Evolutionary conservation across 2,797 vertebrate species (phyloP).

Genomic region (Pseudopleuronectes americanus): DNA sequence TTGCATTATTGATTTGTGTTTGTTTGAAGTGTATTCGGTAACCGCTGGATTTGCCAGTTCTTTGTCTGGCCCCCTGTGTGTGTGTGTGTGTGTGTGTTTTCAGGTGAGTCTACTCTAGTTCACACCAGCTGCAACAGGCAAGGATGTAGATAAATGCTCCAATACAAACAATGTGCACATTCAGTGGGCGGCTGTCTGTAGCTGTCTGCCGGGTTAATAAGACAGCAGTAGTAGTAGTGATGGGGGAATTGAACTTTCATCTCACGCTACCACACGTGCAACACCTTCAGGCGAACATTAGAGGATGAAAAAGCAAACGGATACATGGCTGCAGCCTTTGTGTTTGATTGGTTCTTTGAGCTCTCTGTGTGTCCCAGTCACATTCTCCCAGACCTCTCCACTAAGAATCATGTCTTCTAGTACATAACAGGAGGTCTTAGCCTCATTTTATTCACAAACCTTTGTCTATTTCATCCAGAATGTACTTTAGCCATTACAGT

Average conservation of each 20-base stretch:
- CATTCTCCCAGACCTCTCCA: too few relatives aligned
- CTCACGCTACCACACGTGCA: background rate
- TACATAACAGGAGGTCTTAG: too few relatives aligned
- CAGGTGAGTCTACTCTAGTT: too few relatives aligned
- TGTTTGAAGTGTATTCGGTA: background rate
- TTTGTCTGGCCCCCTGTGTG: background rate
- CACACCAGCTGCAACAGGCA: too few relatives aligned
- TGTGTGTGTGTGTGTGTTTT: too few relatives aligned
- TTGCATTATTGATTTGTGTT: conserved; percentile 4
- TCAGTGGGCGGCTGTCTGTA: too few relatives aligned
- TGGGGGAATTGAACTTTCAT: background rate
- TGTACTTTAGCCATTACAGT: background rate
- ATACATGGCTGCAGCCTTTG: conserved; percentile 45
- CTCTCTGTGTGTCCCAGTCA: background rate
- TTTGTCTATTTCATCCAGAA: background rate
- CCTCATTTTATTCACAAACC: too few relatives aligned
- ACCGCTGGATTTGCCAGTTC: background rate
- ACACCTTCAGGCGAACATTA: background rate
- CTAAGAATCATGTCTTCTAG: too few relatives aligned
- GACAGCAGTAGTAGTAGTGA: too few relatives aligned
- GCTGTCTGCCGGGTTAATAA: too few relatives aligned
- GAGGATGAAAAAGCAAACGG: conserved; percentile 44
- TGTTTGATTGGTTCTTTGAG: conserved; percentile 31
- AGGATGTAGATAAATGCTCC: too few relatives aligned
- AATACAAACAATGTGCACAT: too few relatives aligned